phyloP scores from a whole-genome alignment of 2,113 vertebrate genomes.

The Henicopernis longicauda region DNA sequence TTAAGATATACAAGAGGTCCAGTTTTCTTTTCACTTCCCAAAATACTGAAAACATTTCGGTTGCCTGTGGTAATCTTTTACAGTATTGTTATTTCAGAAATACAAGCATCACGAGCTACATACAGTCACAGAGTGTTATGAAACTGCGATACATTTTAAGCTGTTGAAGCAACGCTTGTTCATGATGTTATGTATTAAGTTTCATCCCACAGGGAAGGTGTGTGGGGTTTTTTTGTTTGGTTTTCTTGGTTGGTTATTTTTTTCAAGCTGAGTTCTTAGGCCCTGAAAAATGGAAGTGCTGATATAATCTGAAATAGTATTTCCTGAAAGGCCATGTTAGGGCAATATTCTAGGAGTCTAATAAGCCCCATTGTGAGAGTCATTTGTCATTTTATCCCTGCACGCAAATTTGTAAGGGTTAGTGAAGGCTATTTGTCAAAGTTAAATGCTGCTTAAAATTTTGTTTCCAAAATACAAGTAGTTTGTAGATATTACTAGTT shows the following conservation, averaged over 20 bases:
- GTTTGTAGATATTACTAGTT: neutral
- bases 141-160: neutral
- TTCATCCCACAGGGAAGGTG: neutral
- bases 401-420: constrained; percentile 48
- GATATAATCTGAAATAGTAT: constrained; percentile 50
- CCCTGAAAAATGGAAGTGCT: constrained; percentile 48
- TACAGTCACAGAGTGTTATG: neutral
- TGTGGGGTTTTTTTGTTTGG: neutral
- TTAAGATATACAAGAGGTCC: neutral
- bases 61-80: neutral
- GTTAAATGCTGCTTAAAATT: constrained; percentile 24
- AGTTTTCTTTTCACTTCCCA: neutral
- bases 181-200: neutral
- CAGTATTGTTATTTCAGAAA: neutral
- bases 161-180: neutral
- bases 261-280: constrained; percentile 10
- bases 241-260: neutral
- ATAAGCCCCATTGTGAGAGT: constrained; percentile 36
- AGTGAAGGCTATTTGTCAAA: constrained; percentile 46
- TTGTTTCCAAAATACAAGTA: neutral
- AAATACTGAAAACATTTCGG: neutral
- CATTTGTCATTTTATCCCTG: constrained; percentile 57
- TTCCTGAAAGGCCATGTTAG: constrained; percentile 40
- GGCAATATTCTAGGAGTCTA: constrained; percentile 29
- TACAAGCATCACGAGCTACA: neutral